Percentiles rank a stretch among this genome's conserved stretches.
Evolutionary conservation across 23 tunicate species (phyloP).

Genomic region (Halocynthia roretzi): DNA sequence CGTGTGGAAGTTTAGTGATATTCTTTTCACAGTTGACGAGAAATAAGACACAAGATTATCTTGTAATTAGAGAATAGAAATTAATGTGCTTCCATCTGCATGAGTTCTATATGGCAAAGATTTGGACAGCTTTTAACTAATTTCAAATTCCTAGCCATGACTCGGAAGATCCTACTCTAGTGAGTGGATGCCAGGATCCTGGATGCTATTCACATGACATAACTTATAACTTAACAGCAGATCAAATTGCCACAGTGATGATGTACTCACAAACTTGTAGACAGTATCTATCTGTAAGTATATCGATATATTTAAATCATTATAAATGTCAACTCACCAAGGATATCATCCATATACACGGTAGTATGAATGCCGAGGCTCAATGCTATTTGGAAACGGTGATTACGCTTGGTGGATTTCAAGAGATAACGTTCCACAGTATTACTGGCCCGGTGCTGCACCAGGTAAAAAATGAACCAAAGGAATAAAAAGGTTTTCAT

Average conservation of each 20-base stretch:
- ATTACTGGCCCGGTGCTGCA: slow-evolving; percentile 9
- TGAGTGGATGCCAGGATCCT: slow-evolving; percentile 11
- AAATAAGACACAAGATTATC: too few species aligned
- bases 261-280: background rate
- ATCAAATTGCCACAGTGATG: background rate
- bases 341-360: background rate
- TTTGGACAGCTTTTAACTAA: too few species aligned
- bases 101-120: too few species aligned
- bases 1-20: too few species aligned
- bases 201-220: background rate
- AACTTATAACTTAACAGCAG: background rate
- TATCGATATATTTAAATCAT: too few species aligned
- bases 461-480: background rate
- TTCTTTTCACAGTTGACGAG: too few species aligned
- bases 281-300: slow-evolving; percentile 8
- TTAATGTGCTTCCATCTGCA: too few species aligned
- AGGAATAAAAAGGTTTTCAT: too few species aligned
- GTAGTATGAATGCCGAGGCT: slow-evolving; percentile 6
- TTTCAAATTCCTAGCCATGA: background rate
- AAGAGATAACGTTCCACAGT: background rate
- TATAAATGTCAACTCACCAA: background rate
- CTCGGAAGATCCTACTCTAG: slow-evolving; percentile 10
- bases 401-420: slow-evolving; percentile 14
- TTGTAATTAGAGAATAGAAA: too few species aligned
- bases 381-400: background rate